Conservation (phyloP, 1,140 invertebrate genomes). For the Aphelinus atriplicis region DNA sequence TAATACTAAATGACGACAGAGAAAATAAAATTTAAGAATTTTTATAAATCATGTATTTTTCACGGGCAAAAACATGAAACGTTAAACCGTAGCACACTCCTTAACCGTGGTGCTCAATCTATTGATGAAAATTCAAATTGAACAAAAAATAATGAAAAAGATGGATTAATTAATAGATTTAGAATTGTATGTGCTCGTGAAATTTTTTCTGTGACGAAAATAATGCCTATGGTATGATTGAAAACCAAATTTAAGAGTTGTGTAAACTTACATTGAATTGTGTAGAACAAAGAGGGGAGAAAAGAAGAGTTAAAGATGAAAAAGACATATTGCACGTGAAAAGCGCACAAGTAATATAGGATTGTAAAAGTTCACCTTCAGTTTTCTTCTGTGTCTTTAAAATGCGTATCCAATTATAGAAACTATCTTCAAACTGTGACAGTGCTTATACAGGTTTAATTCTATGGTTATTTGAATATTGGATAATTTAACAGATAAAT, state of each 20-base stretch:
- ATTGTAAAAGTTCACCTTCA: slow-evolving; percentile 39
- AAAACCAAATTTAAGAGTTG: slow-evolving; percentile 44
- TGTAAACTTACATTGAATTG: slow-evolving; percentile 37
- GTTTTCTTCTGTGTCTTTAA: slow-evolving; percentile 19
- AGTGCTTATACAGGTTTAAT: too few species aligned
- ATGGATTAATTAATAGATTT: neutral
- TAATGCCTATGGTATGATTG: slow-evolving; percentile 33
- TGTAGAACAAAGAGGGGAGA: slow-evolving; percentile 27
- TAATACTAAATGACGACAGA: slow-evolving; percentile 46
- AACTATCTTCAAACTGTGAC: too few species aligned
- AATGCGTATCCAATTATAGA: slow-evolving; percentile 18
- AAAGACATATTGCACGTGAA: slow-evolving; percentile 40
- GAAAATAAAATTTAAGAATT: slow-evolving; percentile 47
- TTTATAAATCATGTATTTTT: slow-evolving; percentile 56
- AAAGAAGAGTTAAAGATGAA: neutral
- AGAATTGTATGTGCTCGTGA: slow-evolving; percentile 4
- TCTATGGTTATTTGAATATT: too few species aligned
- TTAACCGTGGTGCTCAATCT: slow-evolving; percentile 33
- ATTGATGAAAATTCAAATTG: slow-evolving; percentile 28
- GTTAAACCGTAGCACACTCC: slow-evolving; percentile 31
- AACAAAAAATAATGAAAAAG: neutral
- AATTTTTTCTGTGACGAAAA: slow-evolving; percentile 3
- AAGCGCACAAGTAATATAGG: slow-evolving; percentile 43
- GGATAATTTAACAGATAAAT: too few species aligned
- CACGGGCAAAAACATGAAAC: slow-evolving; percentile 38